Conservation (phyloP, 2,888 invertebrate genomes). For the Zeuzera pyrina region DNA sequence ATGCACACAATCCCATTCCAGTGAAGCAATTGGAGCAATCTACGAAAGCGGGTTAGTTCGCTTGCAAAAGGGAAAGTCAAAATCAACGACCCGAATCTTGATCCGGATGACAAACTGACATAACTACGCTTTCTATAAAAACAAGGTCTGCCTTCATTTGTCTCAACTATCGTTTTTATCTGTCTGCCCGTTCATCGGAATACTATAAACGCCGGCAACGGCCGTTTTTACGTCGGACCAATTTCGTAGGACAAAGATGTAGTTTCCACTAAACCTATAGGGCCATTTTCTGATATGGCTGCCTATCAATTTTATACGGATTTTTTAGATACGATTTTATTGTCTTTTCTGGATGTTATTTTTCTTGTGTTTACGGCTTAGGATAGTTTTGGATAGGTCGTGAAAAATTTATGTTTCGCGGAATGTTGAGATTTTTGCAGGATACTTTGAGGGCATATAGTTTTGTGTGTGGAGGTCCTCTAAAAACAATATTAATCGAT, state of each 20-base stretch:
- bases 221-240: slow-evolving; percentile 25
- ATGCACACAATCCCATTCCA: too few relatives aligned
- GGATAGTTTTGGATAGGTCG: slow-evolving; percentile 1
- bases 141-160: slow-evolving; percentile 11
- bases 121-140: too few relatives aligned
- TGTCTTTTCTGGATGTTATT: not conserved
- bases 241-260: slow-evolving; percentile 12
- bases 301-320: slow-evolving; percentile 11
- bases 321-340: slow-evolving; percentile 1
- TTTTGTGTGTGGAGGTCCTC: too few relatives aligned
- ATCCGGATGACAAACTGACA: too few relatives aligned
- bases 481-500: too few relatives aligned
- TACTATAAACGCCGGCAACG: slow-evolving; percentile 25
- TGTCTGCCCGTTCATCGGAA: slow-evolving; percentile 20
- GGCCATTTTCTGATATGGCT: slow-evolving; percentile 5
- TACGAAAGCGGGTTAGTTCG: too few relatives aligned
- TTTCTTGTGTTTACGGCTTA: not conserved
- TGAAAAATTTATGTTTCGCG: too few relatives aligned
- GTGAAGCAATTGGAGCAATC: too few relatives aligned
- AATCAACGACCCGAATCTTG: too few relatives aligned
- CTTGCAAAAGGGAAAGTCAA: too few relatives aligned
- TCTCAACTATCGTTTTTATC: slow-evolving; percentile 13
- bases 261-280: slow-evolving; percentile 1
- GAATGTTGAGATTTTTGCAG: too few relatives aligned
- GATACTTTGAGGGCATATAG: too few relatives aligned